Base-by-base conservation (phyloP, 2,888 invertebrate genomes). In the Lissocephala sabroskyi region DNA sequence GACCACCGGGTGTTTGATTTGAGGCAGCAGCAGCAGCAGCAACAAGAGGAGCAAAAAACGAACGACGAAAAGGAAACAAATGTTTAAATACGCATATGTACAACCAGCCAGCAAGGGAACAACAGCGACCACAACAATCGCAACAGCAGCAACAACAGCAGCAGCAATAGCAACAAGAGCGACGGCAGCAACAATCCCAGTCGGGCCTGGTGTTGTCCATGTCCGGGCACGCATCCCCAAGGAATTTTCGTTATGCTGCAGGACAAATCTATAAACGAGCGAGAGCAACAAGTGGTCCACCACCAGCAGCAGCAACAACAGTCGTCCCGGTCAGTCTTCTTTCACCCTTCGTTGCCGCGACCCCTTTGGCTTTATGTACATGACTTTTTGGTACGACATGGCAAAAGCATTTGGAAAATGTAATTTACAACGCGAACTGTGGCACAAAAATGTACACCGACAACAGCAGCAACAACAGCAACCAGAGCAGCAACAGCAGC, bases 361-460 rank as follows among this genome's bases (percentile, higher is more conserved):
- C 19, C 16, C 14, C 13, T 10, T 16, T 10, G 14, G 14, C 18
- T 14, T 13, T 26, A 39, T 43, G 75, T 74, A 74, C 75, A 73
- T 75, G 64, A 61, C 63, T 73, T 70, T 75, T 66, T 62, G 65
- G 71, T 64, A 51, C 68, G 66, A 79, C 79, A 78, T 77, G 77
- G 65, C 65, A 70, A 59, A 79, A 76, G 65, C 71, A 79, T 79
- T 78, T 75, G 77, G 75, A 79, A 76, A 79, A 79, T 79, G 78
- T 79, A 75, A 78, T 79, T 79, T 79, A 77, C 74, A 78, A 75
- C 76, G 67, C 66, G 75, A 64, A 55, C 53, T 48, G 58, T 52
- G 56, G 50, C 56, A 48, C 59, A 51, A 40, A 19, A 41, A 42
- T 48, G 48, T 35, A 17, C 35, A 35, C 35, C 29, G 17, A n/a